Percentiles rank a stretch among this genome's conserved stretches.
phyloP scores from a whole-genome alignment of 1,140 invertebrate species.

The Dreissena rostriformis region DNA sequence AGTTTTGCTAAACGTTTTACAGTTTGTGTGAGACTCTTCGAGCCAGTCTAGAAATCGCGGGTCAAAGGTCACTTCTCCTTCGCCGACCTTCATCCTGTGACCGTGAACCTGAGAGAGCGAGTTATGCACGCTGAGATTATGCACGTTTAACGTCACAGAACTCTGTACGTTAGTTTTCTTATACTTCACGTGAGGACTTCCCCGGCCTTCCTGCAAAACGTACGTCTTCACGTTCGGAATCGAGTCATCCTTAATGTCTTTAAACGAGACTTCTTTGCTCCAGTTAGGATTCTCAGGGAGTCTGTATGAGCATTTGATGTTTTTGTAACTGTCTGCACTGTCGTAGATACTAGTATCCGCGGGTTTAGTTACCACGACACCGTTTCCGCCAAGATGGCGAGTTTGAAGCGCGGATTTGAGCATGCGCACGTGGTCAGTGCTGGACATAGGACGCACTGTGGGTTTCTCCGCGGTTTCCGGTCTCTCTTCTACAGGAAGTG shows the following conservation, averaged over 20 bases:
- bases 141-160: constrained; percentile 44
- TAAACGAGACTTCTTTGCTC: constrained; percentile 53
- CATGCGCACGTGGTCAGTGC: constrained; percentile 30
- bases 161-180: constrained; percentile 52
- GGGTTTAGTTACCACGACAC: constrained; percentile 12
- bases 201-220: constrained; percentile 34
- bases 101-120: constrained; percentile 47
- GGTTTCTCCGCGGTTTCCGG: neutral
- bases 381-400: constrained; percentile 34
- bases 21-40: constrained; percentile 35
- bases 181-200: constrained; percentile 27
- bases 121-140: constrained; percentile 55
- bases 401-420: constrained; percentile 39
- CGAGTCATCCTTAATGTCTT: constrained; percentile 48
- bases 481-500: neutral
- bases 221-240: constrained; percentile 56
- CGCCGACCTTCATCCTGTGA: constrained; percentile 31
- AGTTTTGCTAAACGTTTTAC: constrained; percentile 25
- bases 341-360: constrained; percentile 16
- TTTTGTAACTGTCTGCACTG: constrained; percentile 36
- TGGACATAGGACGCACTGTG: constrained; percentile 19
- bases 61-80: constrained; percentile 45
- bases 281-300: constrained; percentile 52
- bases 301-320: constrained; percentile 56
- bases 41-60: constrained; percentile 49